Base-by-base conservation (phyloP, 2,888 invertebrate genomes). In the Euproctis similis region DNA sequence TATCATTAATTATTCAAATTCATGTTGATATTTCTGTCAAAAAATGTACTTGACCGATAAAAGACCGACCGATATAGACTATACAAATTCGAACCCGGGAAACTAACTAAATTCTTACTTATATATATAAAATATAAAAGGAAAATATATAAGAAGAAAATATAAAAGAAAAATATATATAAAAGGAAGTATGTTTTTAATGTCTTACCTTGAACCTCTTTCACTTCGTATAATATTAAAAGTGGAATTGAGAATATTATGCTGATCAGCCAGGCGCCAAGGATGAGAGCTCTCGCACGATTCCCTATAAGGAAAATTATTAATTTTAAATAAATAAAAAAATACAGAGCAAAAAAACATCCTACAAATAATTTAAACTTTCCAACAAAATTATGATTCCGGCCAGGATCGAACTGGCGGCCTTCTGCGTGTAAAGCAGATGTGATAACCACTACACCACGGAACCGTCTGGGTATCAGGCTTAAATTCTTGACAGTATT, bases 231-330 rank as follows among this genome's bases (percentile, higher is more conserved):
- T 1, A 95, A 85, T 42, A 95, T 87, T 33, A 95, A 86, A 13
- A 93, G 91, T 17, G 96, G 96, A 23, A 91, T 80, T 1, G 96
- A 93, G 67, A 96, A 95, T 14, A 95, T 44, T 7, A 91, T 89
- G 52, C 95, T 94, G 36, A 95, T 85, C 4, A 90, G 63, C 96
- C 96, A 96, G 0, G 96, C 95, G 3, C 89, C 87, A 3, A 89
- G 88, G 4, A 96, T 91, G 30, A 96, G 86, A 25, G 89, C 87
- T 44, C 92, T 87, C 0, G 95, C 95, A 46, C 95, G 87, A 65
- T 92, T 90, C 95, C 95, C 95, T 95, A n/a, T n/a, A 35, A 29
- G 30, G 36, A 7, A 24, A 19, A 19, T 4, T 19, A 19, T 8
- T 34, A 24, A 22, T 12, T 12, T 3, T 22, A n/a, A 28, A 17